These are phyloP conservation scores for Balaenoptera acutorostrata DNA, from an alignment of 2,113 vertebrate genomes.

Conservation along the genomic window DNA sequence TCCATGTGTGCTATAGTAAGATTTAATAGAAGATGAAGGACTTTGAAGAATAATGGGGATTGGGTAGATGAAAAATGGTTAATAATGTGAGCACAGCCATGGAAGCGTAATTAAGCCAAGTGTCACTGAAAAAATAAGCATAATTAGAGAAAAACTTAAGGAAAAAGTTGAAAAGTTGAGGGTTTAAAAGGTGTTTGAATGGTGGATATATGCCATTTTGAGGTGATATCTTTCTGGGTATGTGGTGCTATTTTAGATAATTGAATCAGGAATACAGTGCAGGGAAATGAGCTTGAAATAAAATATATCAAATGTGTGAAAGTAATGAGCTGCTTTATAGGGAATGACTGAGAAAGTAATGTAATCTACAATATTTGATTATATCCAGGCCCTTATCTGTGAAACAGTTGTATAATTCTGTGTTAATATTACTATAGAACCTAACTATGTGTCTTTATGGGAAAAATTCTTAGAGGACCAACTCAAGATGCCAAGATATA, in stretches of 20 bases:
- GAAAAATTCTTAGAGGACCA: background rate
- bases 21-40: background rate
- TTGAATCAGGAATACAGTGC: background rate
- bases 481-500: background rate
- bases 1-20: background rate
- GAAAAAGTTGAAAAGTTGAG: background rate
- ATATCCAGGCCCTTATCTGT: background rate
- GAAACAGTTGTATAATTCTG: background rate
- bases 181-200: slow-evolving; percentile 19
- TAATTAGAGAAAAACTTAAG: background rate
- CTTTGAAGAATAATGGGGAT: background rate
- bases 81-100: background rate
- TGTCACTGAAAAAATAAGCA: background rate
- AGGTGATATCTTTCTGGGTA: background rate
- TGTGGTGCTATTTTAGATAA: background rate
- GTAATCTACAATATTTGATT: background rate
- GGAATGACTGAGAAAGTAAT: slow-evolving; percentile 3
- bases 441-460: background rate
- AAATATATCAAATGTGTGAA: background rate
- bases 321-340: background rate
- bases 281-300: background rate
- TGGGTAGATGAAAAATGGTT: background rate
- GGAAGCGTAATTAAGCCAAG: background rate
- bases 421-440: background rate
- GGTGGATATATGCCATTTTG: background rate